Base-by-base conservation (phyloP, 2,797 vertebrate genomes). In the Atherinosoma microstoma region DNA sequence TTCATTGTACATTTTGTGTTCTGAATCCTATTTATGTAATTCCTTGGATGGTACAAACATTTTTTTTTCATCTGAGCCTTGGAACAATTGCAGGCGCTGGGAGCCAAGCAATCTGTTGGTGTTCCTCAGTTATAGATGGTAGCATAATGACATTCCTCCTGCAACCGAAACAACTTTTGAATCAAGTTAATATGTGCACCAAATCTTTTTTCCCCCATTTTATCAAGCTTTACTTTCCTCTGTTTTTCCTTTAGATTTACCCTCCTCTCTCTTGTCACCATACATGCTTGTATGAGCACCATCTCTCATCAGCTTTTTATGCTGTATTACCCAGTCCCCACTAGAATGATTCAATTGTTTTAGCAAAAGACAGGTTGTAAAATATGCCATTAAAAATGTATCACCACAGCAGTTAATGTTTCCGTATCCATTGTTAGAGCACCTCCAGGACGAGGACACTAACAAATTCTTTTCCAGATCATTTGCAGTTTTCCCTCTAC, bases 21-120 rank as follows among this genome's bases (percentile, higher is more conserved):
- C 71, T 70, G 65, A 82, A 80, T 82, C 72, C 71, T 86, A 84
- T 90, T 91, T 85, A 79, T 90, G 80, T 77, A 32, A 70, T 68
- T 81, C 54, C 34, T 86, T 84, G 80, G 79, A 86, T 79, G 45
- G 24, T 75, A 61, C 49, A 30, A 42, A 65, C 57, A 40, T 70
- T 49, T 36, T 71, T 71, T 73, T 84, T 64, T 66, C 45, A 29
- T 80, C 74, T 74, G 86, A 84, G 80, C 47, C 67, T 78, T 91
- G 84, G 83, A 91, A 86, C 73, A 83, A 82, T 85, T 60, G 58
- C 34, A 66, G 8, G 57, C 78, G 54, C 61, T 80, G 40, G 40
- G 72, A 80, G 88, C 84, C 90, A 87, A 79, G 79, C 84, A 92
- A 93, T 92, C 89, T 91, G 87, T 86, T 90, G 83, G 65, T 83